Conservation (phyloP, 2,797 vertebrate species). For the Catharus ustulatus region DNA sequence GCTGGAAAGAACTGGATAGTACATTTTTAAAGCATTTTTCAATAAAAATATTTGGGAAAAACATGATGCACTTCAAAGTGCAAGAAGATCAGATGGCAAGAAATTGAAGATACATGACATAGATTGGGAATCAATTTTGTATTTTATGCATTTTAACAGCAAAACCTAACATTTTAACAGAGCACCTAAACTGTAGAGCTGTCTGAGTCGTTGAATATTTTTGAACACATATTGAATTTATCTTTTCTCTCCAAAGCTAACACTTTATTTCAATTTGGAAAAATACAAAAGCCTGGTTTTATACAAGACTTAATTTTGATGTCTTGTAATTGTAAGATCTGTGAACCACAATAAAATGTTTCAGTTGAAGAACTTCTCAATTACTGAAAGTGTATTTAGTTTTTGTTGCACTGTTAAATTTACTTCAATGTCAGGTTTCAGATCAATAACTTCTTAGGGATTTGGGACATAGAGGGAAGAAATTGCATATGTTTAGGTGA, state of each 20-base stretch:
- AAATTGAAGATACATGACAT: not conserved
- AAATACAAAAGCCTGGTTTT: not conserved
- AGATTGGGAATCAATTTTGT: not conserved
- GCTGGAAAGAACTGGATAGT: not conserved
- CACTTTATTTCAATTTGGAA: not conserved
- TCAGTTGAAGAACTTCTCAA: not conserved
- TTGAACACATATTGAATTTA: fast-evolving
- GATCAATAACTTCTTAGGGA: not conserved
- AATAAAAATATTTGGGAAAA: not conserved
- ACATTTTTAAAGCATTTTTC: not conserved
- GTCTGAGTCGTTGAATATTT: not conserved
- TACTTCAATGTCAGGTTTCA: not conserved
- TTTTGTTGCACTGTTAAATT: not conserved
- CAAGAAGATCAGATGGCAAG: not conserved
- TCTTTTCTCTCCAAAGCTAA: not conserved
- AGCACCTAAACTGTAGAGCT: not conserved
- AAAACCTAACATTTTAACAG: not conserved
- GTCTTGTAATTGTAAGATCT: not conserved
- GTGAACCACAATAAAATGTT: not conserved
- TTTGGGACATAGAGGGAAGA: not conserved
- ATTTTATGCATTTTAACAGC: not conserved
- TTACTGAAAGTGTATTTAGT: not conserved
- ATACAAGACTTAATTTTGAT: not conserved
- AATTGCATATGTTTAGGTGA: not conserved
- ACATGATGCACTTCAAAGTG: not conserved